phyloP scores from a whole-genome alignment of 2,888 invertebrate species.

The Melitaea athalia region DNA sequence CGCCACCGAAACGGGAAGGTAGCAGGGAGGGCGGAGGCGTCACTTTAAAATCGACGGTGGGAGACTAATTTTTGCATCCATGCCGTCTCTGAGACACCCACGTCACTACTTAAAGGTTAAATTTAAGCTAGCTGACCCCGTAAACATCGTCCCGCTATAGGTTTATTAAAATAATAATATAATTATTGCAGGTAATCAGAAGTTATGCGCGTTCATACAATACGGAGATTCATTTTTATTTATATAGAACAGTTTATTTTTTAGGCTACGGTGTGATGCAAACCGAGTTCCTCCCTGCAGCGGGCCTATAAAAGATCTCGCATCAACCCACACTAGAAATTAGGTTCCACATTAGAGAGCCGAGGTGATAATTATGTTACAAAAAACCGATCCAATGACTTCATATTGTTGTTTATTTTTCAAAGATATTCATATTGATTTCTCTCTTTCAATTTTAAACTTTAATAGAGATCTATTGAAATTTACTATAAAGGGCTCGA shows the following conservation, averaged over 20 bases:
- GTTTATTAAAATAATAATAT: no score
- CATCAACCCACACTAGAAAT: slow-evolving; percentile 76
- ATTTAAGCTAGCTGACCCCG: no score
- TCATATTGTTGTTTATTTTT: slow-evolving; percentile 66
- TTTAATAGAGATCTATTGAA: neutral
- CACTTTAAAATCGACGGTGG: no score
- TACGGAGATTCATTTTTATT: neutral
- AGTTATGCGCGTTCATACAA: no score
- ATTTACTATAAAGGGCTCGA: neutral
- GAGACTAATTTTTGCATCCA: no score
- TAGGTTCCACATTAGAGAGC: slow-evolving; percentile 77
- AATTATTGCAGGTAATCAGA: no score
- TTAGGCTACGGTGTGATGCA: slow-evolving; percentile 55
- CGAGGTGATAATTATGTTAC: slow-evolving; percentile 79
- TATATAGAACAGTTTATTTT: neutral
- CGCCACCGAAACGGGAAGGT: no score
- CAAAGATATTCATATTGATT: slow-evolving; percentile 40
- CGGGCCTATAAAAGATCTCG: slow-evolving; percentile 70
- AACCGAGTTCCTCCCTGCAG: slow-evolving; percentile 46
- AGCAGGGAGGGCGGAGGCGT: no score
- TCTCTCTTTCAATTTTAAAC: slow-evolving; percentile 7
- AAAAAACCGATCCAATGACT: slow-evolving; percentile 74
- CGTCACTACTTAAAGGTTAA: no score
- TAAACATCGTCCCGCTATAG: no score
- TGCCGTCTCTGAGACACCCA: no score